Conservation (phyloP, 2,888 invertebrate genomes). For the Callinectes sapidus region DNA sequence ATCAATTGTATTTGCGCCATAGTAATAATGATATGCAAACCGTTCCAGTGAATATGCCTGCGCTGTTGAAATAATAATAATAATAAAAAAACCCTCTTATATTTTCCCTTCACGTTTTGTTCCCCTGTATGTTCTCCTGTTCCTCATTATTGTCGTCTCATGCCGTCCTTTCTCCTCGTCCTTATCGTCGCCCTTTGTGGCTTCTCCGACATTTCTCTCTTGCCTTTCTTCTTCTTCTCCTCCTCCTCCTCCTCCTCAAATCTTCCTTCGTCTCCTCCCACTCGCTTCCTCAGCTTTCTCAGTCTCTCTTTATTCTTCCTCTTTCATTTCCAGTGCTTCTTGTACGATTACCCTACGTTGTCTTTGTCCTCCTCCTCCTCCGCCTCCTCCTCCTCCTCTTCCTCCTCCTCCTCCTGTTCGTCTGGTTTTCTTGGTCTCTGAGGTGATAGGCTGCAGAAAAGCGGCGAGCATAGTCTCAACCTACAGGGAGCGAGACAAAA, state of each 20-base stretch:
- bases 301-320: background rate
- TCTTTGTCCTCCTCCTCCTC: background rate
- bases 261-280: background rate
- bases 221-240: background rate
- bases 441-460: background rate
- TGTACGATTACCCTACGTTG: background rate
- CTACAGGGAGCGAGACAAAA: conserved; percentile 1
- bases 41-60: background rate
- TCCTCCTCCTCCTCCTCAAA: background rate
- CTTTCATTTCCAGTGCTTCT: background rate
- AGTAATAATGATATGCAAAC: conserved; percentile 32
- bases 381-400: background rate
- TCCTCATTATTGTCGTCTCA: background rate
- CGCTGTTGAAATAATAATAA: too few species aligned
- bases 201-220: background rate
- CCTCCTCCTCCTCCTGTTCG: conserved; percentile 2
- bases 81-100: background rate
- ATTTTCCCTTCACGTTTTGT: background rate
- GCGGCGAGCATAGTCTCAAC: background rate
- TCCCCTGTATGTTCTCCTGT: background rate
- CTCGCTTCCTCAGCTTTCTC: background rate
- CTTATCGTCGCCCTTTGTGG: background rate
- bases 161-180: background rate
- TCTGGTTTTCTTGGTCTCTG: background rate
- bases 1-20: background rate